Conservation (phyloP, 2,888 invertebrate genomes). For the Lamellibrachia columna region DNA sequence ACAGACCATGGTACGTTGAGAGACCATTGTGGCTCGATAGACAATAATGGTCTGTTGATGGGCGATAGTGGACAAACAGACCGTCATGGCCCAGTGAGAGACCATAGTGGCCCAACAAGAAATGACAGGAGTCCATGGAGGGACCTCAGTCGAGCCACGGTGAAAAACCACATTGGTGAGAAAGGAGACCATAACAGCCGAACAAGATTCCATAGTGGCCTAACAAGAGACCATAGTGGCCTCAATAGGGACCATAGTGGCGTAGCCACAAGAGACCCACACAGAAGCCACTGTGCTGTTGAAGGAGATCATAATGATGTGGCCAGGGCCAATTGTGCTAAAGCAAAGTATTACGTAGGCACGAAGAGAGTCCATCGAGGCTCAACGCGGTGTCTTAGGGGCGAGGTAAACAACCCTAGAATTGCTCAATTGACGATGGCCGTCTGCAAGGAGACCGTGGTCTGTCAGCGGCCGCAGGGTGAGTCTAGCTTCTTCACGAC, state of each 20-base stretch:
- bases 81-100: neutral
- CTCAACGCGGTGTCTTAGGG: neutral
- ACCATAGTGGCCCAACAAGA: neutral
- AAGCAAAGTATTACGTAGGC: neutral
- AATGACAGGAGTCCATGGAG: neutral
- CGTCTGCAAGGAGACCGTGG: neutral
- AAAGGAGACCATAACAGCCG: neutral
- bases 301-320: neutral
- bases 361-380: neutral
- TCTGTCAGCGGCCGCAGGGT: neutral
- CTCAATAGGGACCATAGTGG: neutral
- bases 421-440: constrained; percentile 16
- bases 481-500: neutral
- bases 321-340: neutral
- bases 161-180: neutral
- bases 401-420: neutral
- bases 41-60: neutral
- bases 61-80: neutral
- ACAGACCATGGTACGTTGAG: neutral
- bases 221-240: neutral
- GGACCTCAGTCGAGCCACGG: neutral
- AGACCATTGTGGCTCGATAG: neutral
- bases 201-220: neutral
- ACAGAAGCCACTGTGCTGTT: neutral
- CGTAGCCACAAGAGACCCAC: neutral